Base-by-base conservation (phyloP, 2,888 invertebrate species). In the Byasa hedistus region DNA sequence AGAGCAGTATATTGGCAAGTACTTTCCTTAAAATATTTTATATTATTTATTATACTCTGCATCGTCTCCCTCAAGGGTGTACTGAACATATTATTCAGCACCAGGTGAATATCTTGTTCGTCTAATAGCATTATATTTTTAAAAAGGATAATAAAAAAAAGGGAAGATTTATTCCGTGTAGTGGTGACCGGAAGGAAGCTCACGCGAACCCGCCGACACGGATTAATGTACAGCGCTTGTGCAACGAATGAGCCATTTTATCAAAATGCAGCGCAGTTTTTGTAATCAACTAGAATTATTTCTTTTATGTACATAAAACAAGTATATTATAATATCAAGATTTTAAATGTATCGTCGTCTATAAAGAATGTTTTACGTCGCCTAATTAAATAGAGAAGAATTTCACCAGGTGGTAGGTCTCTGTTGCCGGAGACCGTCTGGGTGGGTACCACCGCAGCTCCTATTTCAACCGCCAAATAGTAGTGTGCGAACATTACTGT, bases 181-280 rank as follows among this genome's bases (percentile, higher is more conserved):
- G 21, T 57, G 57, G 57, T 39, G 61, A 57, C 57, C 57, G 65
- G 61, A 66, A 61, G 57, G 57, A 57, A 60, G 22, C 59, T 22
- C 27, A 61, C 61, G 57, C 57, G 57, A 51, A 57, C 57, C 51
- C 54, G 56, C 51, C 39, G 65, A 66, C 65, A 22, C 8, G 10
- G 57, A 66, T 51, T 52, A 61, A 66, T 61, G 57, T 21, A 19
- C 36, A 19, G 57, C 57, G 57, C 61, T 61, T 52, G 57, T 66
- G 65, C 61, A 61, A 39, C 52, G 61, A 66, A 61, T 57, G 65
- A 61, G 15, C 52, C 52, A 57, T 57, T 66, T 61, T 66, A 66
- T 66, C 65, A 66, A 61, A 65, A 66, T 52, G 57, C 65, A 24
- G 57, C 36, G 51, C 27, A 61, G 36, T 66, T 61, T 66, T 61